Percentiles rank a stretch among this genome's conserved stretches.
Conservation (phyloP, 2,888 invertebrate genomes). For the Tipula confusa region DNA sequence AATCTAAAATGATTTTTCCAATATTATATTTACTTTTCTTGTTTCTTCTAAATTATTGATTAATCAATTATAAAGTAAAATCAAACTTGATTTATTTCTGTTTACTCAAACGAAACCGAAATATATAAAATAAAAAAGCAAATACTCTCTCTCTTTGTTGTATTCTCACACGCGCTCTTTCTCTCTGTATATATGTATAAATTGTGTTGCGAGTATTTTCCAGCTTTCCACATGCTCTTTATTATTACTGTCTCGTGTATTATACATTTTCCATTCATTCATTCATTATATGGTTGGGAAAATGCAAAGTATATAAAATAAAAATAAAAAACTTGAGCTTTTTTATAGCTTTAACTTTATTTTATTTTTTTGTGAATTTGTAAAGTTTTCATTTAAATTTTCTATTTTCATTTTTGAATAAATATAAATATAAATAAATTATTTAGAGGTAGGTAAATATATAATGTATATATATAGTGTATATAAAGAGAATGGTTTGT, state of each 20-base stretch:
- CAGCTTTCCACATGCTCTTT: too few species aligned
- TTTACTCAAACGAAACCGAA: background rate
- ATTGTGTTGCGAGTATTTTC: too few species aligned
- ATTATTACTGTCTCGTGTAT: background rate
- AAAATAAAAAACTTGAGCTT: background rate
- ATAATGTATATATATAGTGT: background rate
- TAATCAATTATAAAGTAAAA: conserved; percentile 20
- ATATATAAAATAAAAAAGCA: too few species aligned
- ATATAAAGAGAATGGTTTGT: background rate
- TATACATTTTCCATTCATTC: background rate
- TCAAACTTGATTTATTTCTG: background rate
- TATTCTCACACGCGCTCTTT: background rate
- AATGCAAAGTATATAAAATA: background rate
- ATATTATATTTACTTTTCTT: background rate
- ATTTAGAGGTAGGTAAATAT: background rate
- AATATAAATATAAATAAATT: conserved; percentile 20
- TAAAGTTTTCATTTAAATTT: conserved; percentile 1
- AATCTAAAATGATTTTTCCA: conserved; percentile 12
- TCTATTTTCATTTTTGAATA: conserved; percentile 16
- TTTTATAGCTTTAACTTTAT: conserved; percentile 7
- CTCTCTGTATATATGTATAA: background rate
- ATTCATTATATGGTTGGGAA: background rate
- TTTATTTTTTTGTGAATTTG: background rate
- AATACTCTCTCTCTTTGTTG: background rate
- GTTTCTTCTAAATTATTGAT: background rate